Base-by-base conservation (phyloP, 2,888 invertebrate genomes). In the Strigamia maritima region DNA sequence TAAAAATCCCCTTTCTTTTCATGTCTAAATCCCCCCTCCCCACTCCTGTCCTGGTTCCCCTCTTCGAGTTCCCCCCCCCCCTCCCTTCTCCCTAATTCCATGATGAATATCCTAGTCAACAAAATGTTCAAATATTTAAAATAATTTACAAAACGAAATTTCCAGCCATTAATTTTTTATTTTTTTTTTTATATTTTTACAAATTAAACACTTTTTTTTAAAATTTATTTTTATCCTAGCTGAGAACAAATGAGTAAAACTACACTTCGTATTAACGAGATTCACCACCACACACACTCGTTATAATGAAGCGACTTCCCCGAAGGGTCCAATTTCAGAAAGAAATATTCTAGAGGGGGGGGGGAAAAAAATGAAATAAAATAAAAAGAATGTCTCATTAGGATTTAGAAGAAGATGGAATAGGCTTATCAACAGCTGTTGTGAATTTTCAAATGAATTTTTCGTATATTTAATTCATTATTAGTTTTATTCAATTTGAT, bases 241-340 rank as follows among this genome's bases (percentile, higher is more conserved):
- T 26, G 26, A 26, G 70, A 70, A n/a, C 70, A 70, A 70, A 70
- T 70, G 70, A 70, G 70, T 70, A 70, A 70, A 70, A 70, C 26
- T 70, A 28, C 26, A 70, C 2, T 70, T 70, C 70, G 70, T 70
- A 8, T 28, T 70, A 70, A 70, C 70, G 70, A 28, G 28, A 70
- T 28, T 28, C 70, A 70, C 70, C 70, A 70, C 70, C 2, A 28
- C 70, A 70, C 12, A 70, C 70, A 3, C 70, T 70, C 70, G 70
- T 70, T 70, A 70, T 70, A 70, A 70, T 70, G n/a, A 70, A 70
- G 70, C 70, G 70, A 70, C 70, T 70, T 70, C 70, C 70, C 70
- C 70, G 70, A 70, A 70, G 70, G 70, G 70, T 70, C 70, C 70
- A 70, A 70, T 70, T 70, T 70, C 70, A 70, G 70, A 70, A 70